Evolutionary conservation across 2,113 vertebrate species (phyloP).

Genomic region (Physeter macrocephalus): DNA sequence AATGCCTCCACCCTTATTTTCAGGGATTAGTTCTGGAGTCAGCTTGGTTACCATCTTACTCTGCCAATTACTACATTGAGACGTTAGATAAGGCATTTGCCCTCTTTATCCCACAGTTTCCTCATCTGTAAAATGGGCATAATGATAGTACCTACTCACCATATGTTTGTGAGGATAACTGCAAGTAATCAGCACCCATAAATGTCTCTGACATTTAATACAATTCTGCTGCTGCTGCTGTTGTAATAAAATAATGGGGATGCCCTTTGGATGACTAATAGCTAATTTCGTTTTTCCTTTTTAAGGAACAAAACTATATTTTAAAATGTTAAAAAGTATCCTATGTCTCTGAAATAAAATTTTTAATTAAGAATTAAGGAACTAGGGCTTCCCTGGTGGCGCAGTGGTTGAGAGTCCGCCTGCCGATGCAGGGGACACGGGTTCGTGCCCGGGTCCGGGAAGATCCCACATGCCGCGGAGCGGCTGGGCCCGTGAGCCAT

Average conservation of each 20-base stretch:
- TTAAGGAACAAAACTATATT: neutral
- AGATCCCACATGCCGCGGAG: too few species aligned
- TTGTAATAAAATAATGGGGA: neutral
- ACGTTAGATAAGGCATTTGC: neutral
- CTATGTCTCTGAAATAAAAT: neutral
- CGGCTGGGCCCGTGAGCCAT: too few species aligned
- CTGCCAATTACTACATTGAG: neutral
- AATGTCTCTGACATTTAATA: neutral
- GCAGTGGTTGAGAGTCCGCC: too few species aligned
- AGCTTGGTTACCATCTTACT: neutral
- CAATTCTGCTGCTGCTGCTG: neutral
- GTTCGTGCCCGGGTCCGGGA: too few species aligned
- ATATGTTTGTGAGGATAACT: neutral
- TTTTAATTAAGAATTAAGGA: conserved; percentile 18
- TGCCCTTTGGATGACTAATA: neutral
- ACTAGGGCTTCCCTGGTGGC: too few species aligned
- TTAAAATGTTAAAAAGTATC: neutral
- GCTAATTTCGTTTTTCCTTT: neutral
- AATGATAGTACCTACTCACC: fast-evolving
- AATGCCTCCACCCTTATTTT: neutral
- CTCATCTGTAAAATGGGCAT: neutral
- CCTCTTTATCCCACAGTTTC: neutral
- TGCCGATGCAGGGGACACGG: too few species aligned
- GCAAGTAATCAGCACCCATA: neutral
- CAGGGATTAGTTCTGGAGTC: neutral